Evolutionary conservation across 64 coral and sea anemone genomes (phyloP).

Genomic region (Stichodactyla mertensii): DNA sequence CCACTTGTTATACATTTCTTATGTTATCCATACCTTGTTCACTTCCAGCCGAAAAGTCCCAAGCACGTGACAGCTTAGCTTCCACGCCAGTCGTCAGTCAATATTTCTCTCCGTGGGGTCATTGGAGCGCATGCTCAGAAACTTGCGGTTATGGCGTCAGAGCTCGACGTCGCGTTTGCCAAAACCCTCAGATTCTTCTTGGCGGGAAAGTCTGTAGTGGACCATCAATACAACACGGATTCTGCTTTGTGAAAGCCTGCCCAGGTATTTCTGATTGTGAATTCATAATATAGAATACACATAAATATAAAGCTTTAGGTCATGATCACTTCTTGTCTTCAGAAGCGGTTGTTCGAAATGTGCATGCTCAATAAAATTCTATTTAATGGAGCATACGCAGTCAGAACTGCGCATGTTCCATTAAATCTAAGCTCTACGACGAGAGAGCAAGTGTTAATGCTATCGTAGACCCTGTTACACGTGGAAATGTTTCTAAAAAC

Average conservation of each 20-base stretch:
- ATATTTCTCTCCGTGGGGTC: slow-evolving; percentile 48
- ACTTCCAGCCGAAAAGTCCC: background rate
- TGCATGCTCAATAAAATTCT: no score
- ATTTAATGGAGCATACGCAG: no score
- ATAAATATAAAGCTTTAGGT: background rate
- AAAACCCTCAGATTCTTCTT: slow-evolving; percentile 36
- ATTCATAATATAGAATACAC: background rate
- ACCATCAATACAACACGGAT: slow-evolving; percentile 47
- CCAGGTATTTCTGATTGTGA: slow-evolving; percentile 26
- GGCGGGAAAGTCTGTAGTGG: slow-evolving; percentile 28
- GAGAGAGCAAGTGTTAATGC: no score
- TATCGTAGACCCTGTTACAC: no score
- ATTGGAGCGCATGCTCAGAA: slow-evolving; percentile 59
- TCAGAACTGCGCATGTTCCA: no score
- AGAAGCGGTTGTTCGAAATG: no score
- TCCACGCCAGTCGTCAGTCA: background rate
- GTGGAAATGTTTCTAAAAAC: no score
- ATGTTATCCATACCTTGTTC: background rate
- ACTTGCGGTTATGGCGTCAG: slow-evolving; percentile 49
- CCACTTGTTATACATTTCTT: no score
- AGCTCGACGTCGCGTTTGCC: slow-evolving; percentile 43
- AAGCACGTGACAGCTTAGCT: background rate
- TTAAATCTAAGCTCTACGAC: no score
- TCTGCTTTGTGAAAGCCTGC: slow-evolving; percentile 36
- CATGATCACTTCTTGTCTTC: no score